These are phyloP conservation scores for Lepidocolaptes lacrymiger DNA, from an alignment of 2,797 vertebrate genomes.

Conservation along the genomic window DNA sequence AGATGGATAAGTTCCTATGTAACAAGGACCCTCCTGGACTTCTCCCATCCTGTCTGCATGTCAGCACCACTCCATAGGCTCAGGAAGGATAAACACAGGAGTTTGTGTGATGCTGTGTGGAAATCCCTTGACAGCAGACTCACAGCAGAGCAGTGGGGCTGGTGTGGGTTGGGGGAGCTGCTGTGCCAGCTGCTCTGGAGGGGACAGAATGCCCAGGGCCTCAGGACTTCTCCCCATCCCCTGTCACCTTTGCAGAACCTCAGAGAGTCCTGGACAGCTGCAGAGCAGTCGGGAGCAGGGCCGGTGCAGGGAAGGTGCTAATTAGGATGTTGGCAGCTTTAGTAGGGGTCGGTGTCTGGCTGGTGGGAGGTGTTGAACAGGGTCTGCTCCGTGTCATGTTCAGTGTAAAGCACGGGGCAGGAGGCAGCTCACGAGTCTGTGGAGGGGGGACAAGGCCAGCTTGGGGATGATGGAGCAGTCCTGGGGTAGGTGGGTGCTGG, in stretches of 20 bases:
- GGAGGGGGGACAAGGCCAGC: not conserved
- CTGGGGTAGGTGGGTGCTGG: not conserved
- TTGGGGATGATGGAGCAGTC: not conserved
- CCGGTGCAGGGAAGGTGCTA: not conserved
- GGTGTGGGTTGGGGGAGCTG: not conserved
- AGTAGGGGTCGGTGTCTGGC: not conserved
- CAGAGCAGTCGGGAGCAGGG: constrained; percentile 7
- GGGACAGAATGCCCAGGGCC: accelerated
- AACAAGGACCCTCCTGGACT: not conserved
- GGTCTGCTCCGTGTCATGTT: not conserved
- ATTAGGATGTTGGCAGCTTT: constrained; percentile 45
- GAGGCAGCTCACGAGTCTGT: not conserved
- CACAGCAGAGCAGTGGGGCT: not conserved
- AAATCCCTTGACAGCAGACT: not conserved
- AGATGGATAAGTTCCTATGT: accelerated
- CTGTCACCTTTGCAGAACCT: not conserved
- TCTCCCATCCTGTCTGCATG: accelerated
- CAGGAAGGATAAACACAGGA: accelerated
- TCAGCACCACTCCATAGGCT: not conserved
- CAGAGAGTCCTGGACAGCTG: not conserved
- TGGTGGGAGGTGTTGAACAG: not conserved
- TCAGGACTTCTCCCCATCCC: not conserved
- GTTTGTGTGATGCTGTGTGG: not conserved
- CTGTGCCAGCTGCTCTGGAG: not conserved
- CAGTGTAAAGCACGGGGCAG: not conserved